phyloP scores from a whole-genome alignment of 2,113 vertebrate genomes.

The Laterallus jamaicensis region DNA sequence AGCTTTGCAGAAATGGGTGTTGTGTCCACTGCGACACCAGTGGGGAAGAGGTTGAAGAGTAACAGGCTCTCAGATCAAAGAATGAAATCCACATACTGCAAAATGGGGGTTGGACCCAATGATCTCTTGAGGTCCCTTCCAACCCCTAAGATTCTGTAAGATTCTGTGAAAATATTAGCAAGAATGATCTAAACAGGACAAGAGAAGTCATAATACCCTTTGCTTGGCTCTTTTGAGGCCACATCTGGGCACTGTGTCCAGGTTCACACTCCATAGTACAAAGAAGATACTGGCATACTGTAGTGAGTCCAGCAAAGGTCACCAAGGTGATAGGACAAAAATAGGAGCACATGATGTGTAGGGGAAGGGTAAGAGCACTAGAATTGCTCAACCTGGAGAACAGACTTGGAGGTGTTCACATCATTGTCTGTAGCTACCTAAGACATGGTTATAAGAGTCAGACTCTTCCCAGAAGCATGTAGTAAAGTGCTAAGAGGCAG shows the following conservation, averaged over 20 bases:
- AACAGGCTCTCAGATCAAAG: not conserved
- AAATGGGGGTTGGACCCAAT: too few species aligned
- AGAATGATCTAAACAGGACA: not conserved
- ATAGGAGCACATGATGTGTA: not conserved
- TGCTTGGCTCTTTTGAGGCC: not conserved
- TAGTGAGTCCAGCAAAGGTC: not conserved
- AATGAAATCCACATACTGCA: not conserved
- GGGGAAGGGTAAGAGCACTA: rapidly evolving
- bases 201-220: not conserved
- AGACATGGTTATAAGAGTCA: not conserved
- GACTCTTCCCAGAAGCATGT: not conserved
- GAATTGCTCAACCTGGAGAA: not conserved
- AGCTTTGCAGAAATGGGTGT: not conserved
- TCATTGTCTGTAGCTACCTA: not conserved
- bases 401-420: not conserved
- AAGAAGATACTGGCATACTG: not conserved
- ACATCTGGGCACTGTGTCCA: not conserved
- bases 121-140: too few species aligned
- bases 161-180: too few species aligned
- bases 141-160: too few species aligned
- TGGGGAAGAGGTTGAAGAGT: not conserved
- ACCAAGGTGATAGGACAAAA: not conserved
- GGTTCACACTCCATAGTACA: not conserved
- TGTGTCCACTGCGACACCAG: too few species aligned
- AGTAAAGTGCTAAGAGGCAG: rapidly evolving